phyloP scores from a whole-genome alignment of 2,888 invertebrate genomes.

The Erannis defoliaria region DNA sequence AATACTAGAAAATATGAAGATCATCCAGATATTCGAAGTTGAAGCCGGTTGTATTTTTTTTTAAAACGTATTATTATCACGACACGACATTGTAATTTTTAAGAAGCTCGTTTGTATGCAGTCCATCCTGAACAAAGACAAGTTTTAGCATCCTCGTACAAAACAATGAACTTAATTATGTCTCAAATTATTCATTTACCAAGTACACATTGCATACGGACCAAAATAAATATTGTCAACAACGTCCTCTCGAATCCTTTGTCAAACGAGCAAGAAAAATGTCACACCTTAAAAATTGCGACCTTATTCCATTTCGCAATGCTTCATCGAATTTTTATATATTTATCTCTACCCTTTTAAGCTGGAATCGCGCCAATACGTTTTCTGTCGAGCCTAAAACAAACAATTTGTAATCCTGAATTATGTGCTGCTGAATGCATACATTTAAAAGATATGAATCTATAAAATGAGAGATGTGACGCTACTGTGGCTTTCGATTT shows the following conservation, averaged over 20 bases:
- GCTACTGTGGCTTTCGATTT: slow-evolving; percentile 47
- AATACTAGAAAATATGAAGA: too few species aligned
- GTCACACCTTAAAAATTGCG: slow-evolving; percentile 48
- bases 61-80: neutral
- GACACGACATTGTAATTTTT: neutral
- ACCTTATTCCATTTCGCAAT: slow-evolving; percentile 71
- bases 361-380: slow-evolving; percentile 83
- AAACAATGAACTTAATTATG: slow-evolving; percentile 66
- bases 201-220: slow-evolving; percentile 62
- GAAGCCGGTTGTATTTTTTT: too few species aligned
- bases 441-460: slow-evolving; percentile 86
- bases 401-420: slow-evolving; percentile 87
- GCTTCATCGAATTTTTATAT: slow-evolving; percentile 39
- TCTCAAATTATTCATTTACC: slow-evolving; percentile 75
- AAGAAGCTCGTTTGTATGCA: slow-evolving; percentile 26
- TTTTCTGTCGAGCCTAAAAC: slow-evolving; percentile 84
- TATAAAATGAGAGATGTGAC: slow-evolving; percentile 74
- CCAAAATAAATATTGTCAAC: slow-evolving; percentile 63
- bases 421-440: slow-evolving; percentile 86
- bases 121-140: slow-evolving; percentile 27
- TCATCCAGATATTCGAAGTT: too few species aligned
- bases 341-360: slow-evolving; percentile 83
- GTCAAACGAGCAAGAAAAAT: slow-evolving; percentile 66
- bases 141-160: slow-evolving; percentile 28
- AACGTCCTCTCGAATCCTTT: slow-evolving; percentile 60